phyloP scores from a whole-genome alignment of 2,113 vertebrate genomes.

The Xiphophorus maculatus region DNA sequence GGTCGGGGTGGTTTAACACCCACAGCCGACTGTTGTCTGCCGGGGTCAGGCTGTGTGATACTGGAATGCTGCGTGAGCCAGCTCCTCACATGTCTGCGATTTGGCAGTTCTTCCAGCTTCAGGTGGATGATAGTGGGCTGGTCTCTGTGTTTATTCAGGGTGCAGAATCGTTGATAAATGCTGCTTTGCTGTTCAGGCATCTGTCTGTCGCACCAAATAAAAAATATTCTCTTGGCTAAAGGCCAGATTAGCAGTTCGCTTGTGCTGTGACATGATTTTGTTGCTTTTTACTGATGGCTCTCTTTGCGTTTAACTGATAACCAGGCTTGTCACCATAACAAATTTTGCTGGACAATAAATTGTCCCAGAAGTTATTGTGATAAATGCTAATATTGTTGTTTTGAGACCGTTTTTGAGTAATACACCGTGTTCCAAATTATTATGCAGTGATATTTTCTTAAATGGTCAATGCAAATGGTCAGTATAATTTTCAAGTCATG shows the following conservation, averaged over 20 bases:
- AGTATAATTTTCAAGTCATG: no score
- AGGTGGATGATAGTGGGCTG: constrained; percentile 41
- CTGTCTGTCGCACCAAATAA: constrained; percentile 62
- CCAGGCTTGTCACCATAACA: not conserved
- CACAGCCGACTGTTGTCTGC: constrained; percentile 69
- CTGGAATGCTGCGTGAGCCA: constrained; percentile 49
- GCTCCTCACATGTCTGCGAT: constrained; percentile 51
- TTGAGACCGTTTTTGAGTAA: no score
- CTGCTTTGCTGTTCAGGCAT: constrained; percentile 51
- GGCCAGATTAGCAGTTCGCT: constrained; percentile 31
- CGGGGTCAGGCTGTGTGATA: constrained; percentile 66
- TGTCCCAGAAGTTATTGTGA: no score
- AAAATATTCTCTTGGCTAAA: constrained; percentile 51
- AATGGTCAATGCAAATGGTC: no score
- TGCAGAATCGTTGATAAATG: constrained; percentile 60
- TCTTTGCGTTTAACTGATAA: constrained; percentile 5
- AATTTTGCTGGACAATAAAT: no score
- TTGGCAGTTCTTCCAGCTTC: constrained; percentile 59
- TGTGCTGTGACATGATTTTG: constrained; percentile 16
- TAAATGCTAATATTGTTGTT: no score
- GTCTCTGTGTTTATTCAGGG: constrained; percentile 39
- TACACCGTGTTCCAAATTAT: no score
- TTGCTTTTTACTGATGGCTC: constrained; percentile 21
- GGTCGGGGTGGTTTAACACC: constrained; percentile 69
- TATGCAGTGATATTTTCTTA: no score